Evolutionary conservation across 1,140 invertebrate genomes (phyloP), one percentile per base, ranked within the genome.

Genomic region (Drosophila varians): DNA sequence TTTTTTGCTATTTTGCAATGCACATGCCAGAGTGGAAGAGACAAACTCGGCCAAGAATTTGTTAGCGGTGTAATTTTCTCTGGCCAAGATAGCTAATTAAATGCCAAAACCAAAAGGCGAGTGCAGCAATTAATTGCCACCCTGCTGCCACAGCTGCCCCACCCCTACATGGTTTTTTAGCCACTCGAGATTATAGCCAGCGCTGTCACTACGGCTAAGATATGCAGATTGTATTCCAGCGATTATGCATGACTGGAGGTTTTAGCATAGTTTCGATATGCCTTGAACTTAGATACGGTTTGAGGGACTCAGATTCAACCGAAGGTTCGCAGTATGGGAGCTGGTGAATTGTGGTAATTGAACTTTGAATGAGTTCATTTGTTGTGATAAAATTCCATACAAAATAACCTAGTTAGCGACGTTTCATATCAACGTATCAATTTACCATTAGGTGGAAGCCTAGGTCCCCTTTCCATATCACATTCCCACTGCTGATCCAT

Each of bases 1-100:
- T 18, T 28, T 40, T 60, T 47, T 43, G 72, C 54, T 68, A 72
- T 79, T 84, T 84, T 68, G 72, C 79, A 79, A 76, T 68, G 69
- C 57, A 66, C 51, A 55, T 64, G 64, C 28, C 64, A 54, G 60
- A 53, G 55, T 31, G n/a, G 12, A 8, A 49, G n/a, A 26, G 12
- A 28, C 72, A 43, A 76, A 56, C 42, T 45, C 49, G 54, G 65
- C 77, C 48, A 65, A 76, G 78, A 83, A 74, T 55, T 62, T 69
- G 52, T 74, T 47, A 25, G 46, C 55, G 45, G 36, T 69, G 64
- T 73, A 77, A 77, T 69, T 68, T 77, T 46, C 54, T 21, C 49
- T 31, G 28, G 48, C 45, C 49, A 38, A 71, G 69, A 56, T 73
- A 49, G 52, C 72, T 77, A 83, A 83, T 83, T 83, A 75, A 83